Conservation (phyloP, 2,888 invertebrate species). For the Andrena bicolor region DNA sequence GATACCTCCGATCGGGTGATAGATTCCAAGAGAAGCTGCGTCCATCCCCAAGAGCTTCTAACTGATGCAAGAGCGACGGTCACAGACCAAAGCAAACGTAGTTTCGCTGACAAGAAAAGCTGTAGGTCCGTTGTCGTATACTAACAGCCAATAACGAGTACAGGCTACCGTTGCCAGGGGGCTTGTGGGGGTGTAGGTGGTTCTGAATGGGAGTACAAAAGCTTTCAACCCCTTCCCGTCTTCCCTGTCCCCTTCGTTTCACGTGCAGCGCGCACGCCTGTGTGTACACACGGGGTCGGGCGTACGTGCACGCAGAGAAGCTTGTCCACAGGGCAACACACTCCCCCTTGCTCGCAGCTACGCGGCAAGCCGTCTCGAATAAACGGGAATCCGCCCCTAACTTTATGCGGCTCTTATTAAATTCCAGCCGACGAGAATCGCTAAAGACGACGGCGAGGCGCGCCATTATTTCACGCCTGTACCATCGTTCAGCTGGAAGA, state of each 20-base stretch:
- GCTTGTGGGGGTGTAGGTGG: slow-evolving; percentile 46
- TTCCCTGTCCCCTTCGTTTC: slow-evolving; percentile 38
- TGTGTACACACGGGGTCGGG: slow-evolving; percentile 4
- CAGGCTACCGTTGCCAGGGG: slow-evolving; percentile 29
- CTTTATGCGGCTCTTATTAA: slow-evolving; percentile 79
- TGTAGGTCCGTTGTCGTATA: slow-evolving; percentile 55
- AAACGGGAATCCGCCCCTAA: slow-evolving; percentile 71
- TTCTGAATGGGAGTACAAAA: slow-evolving; percentile 70
- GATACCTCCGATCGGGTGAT: background rate
- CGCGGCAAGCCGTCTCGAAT: slow-evolving; percentile 66
- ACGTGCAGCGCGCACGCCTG: slow-evolving; percentile 35
- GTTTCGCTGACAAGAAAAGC: slow-evolving; percentile 67
- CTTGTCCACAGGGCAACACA: slow-evolving; percentile 33
- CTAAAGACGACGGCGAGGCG: slow-evolving; percentile 67
- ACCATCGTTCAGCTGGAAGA: slow-evolving; percentile 50
- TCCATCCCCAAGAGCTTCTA: slow-evolving; percentile 21
- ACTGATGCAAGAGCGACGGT: slow-evolving; percentile 53
- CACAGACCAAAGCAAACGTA: slow-evolving; percentile 58
- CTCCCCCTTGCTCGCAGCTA: slow-evolving; percentile 51
- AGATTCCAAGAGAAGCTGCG: slow-evolving; percentile 25
- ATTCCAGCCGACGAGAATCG: slow-evolving; percentile 76
- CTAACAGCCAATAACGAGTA: slow-evolving; percentile 69
- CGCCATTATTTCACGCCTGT: slow-evolving; percentile 63
- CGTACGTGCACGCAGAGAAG: background rate
- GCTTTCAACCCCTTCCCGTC: slow-evolving; percentile 50